Percentiles rank a stretch among this genome's conserved stretches.
Evolutionary conservation across 2,113 vertebrate species (phyloP).

Genomic region (Pollachius pollachius): DNA sequence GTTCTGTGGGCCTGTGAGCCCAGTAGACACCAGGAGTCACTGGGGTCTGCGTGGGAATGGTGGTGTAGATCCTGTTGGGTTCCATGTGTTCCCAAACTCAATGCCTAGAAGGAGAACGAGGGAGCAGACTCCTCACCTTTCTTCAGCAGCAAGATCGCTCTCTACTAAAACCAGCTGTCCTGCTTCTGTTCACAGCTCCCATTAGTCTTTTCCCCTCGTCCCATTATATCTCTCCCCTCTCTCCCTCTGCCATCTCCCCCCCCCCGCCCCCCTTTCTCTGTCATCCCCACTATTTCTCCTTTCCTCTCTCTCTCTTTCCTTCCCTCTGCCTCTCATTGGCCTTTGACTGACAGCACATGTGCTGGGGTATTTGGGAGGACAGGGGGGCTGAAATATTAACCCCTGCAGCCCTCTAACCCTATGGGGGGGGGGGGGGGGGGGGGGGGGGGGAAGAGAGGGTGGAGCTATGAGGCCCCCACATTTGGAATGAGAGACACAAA

Average conservation of each 20-base stretch:
- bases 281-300: not conserved
- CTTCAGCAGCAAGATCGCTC: constrained; percentile 28
- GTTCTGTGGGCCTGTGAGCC: no score
- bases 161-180: constrained; percentile 56
- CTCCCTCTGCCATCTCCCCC: constrained; percentile 7
- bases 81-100: no score
- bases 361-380: constrained; percentile 63
- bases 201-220: not conserved
- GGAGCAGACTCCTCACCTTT: no score
- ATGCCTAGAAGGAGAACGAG: no score
- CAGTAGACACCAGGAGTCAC: no score
- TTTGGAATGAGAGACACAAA: constrained; percentile 16
- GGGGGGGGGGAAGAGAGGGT: constrained; percentile 67
- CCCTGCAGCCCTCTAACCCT: constrained; percentile 52
- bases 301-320: constrained; percentile 8
- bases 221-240: not conserved
- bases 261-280: constrained; percentile 16
- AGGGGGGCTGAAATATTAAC: constrained; percentile 61
- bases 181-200: constrained; percentile 41
- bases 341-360: constrained; percentile 74
- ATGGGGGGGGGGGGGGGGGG: constrained; percentile 60
- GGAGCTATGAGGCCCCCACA: constrained; percentile 52
- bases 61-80: no score
- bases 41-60: no score
- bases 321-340: constrained; percentile 6